These are phyloP conservation scores for Catamblyrhynchus diadema DNA, from an alignment of 2,797 vertebrate species.

Conservation along the genomic window DNA sequence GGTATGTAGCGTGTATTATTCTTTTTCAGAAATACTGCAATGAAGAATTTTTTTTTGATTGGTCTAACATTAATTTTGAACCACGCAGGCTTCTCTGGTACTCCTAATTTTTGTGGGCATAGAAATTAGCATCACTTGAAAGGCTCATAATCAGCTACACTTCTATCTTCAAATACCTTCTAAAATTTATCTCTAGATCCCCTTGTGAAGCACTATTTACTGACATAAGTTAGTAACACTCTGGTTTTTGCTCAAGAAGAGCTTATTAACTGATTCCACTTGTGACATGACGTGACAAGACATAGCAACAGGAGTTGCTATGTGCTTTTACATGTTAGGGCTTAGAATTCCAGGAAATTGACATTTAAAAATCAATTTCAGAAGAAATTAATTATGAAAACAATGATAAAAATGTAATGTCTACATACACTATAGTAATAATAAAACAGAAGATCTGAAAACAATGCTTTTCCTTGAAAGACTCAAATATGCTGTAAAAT, in stretches of 20 bases:
- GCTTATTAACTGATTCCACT: neutral
- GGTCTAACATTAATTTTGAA: neutral
- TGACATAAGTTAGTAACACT: neutral
- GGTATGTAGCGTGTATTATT: neutral
- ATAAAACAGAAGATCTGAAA: neutral
- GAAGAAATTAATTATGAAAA: neutral
- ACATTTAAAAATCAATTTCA: neutral
- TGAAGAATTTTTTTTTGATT: neutral
- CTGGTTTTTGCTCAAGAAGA: neutral
- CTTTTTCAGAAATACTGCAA: neutral
- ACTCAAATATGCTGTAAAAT: neutral
- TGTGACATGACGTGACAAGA: neutral
- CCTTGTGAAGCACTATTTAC: neutral
- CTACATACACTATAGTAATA: neutral
- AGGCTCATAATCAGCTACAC: neutral
- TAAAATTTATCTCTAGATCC: neutral
- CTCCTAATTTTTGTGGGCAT: neutral
- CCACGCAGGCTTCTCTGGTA: neutral
- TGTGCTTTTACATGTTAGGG: neutral
- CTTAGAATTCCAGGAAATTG: neutral
- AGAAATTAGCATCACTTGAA: neutral
- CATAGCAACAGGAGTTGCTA: neutral
- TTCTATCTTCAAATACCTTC: neutral
- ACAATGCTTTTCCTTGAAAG: neutral
- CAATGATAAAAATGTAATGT: neutral